Evolutionary conservation across 2,113 vertebrate species (phyloP).

Genomic region (Bubo bubo): DNA sequence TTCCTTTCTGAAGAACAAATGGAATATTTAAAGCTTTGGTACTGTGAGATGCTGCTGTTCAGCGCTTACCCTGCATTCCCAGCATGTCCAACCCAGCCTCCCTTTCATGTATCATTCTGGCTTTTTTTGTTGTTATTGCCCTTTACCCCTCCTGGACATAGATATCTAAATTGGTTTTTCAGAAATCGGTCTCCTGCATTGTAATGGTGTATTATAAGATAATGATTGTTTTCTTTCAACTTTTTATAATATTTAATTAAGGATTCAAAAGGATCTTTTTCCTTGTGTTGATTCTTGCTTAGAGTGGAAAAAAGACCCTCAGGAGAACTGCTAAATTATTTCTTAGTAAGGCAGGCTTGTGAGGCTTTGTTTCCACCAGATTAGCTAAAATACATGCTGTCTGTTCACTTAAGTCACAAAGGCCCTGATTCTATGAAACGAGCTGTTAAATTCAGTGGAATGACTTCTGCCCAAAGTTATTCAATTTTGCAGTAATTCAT

Average conservation of each 20-base stretch:
- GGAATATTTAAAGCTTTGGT: background rate
- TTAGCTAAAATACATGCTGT: conserved; percentile 39
- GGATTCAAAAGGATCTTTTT: conserved; percentile 25
- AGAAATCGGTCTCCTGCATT: background rate
- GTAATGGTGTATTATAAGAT: background rate
- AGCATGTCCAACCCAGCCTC: background rate
- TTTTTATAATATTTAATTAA: conserved; percentile 62
- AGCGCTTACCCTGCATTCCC: background rate
- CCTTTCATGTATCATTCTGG: background rate
- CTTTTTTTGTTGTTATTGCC: background rate
- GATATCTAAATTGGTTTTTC: conserved; percentile 16
- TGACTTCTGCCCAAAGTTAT: background rate
- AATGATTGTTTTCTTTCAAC: conserved; percentile 30
- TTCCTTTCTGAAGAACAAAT: background rate
- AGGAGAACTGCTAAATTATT: conserved; percentile 57
- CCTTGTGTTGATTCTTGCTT: conserved; percentile 54
- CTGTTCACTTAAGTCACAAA: conserved; percentile 25
- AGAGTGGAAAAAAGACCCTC: background rate
- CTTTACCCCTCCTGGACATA: background rate
- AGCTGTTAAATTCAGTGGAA: background rate
- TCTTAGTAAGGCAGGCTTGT: conserved; percentile 11
- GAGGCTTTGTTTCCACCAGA: conserved; percentile 57
- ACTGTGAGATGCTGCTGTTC: background rate
- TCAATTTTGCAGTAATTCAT: background rate
- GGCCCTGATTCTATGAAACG: background rate